Conservation (phyloP, 2,888 invertebrate species). For the Cactoblastis cactorum region DNA sequence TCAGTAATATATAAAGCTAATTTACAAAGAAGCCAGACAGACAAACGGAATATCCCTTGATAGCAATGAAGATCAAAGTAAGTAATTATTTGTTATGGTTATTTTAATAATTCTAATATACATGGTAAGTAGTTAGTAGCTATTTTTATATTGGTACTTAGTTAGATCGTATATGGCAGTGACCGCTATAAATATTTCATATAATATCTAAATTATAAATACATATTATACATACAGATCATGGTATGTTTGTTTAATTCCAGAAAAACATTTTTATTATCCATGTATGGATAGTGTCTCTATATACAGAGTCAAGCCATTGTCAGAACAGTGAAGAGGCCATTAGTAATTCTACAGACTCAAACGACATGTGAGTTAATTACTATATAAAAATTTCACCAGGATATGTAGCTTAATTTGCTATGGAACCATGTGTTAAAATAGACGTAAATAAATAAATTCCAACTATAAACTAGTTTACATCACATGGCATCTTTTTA, state of each 20-base stretch:
- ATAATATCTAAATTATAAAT: too few relatives aligned
- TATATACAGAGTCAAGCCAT: not conserved
- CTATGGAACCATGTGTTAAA: too few relatives aligned
- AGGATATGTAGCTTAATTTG: not conserved
- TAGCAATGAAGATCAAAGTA: not conserved
- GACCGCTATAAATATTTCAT: too few relatives aligned
- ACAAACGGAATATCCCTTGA: not conserved
- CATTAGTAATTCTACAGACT: conserved; percentile 29
- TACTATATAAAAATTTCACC: not conserved
- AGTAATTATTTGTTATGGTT: not conserved
- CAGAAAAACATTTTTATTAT: too few relatives aligned
- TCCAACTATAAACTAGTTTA: too few relatives aligned
- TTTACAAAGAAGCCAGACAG: not conserved
- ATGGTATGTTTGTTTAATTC: too few relatives aligned
- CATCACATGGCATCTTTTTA: too few relatives aligned
- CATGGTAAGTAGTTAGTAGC: too few relatives aligned
- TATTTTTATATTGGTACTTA: too few relatives aligned
- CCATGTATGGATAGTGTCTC: not conserved
- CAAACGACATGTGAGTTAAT: conserved; percentile 41
- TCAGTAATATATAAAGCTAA: not conserved
- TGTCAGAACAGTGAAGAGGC: conserved; percentile 1
- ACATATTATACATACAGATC: too few relatives aligned
- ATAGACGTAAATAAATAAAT: not conserved
- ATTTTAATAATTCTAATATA: too few relatives aligned
- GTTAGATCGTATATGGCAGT: too few relatives aligned